A percentile compares a stretch with the other conserved stretches of the same genome.
These are phyloP conservation scores for Cheilosia grossa DNA, from an alignment of 2,888 invertebrate species.

Conservation along the genomic window DNA sequence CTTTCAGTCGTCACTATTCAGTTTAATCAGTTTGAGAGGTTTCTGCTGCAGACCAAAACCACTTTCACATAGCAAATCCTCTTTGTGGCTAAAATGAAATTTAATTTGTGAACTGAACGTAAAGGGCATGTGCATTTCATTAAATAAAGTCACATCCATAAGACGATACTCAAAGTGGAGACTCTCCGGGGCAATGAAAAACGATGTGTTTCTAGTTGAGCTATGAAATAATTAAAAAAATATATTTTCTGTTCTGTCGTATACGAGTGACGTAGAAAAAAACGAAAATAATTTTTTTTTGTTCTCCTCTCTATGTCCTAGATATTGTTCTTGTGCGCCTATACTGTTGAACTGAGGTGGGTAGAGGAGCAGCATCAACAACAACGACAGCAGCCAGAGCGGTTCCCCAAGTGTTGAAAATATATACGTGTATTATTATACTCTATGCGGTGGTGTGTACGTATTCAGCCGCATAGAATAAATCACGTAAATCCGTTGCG, in stretches of 20 bases:
- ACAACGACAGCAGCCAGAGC: conserved; percentile 14
- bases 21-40: conserved; percentile 59
- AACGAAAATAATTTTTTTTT: conserved; percentile 26
- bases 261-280: background rate
- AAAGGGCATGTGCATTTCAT: conserved; percentile 58
- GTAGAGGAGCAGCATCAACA: conserved; percentile 34
- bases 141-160: conserved; percentile 54
- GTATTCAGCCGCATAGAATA: background rate
- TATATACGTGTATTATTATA: background rate
- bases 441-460: background rate
- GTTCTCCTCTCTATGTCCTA: conserved; percentile 44
- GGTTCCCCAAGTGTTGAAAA: conserved; percentile 7
- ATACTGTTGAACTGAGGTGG: background rate
- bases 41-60: conserved; percentile 27
- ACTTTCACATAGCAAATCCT: conserved; percentile 1
- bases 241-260: background rate
- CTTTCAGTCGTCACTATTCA: conserved; percentile 19
- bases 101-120: conserved; percentile 40
- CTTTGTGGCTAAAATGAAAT: conserved; percentile 12
- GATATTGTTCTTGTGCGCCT: conserved; percentile 36
- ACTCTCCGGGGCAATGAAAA: conserved; percentile 19
- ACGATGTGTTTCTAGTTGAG: background rate
- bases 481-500: conserved; percentile 37
- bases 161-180: conserved; percentile 19
- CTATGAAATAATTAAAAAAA: conserved; percentile 10